Evolutionary conservation across 2,113 vertebrate genomes (phyloP).

Genomic region (Mormyrus lacerda): DNA sequence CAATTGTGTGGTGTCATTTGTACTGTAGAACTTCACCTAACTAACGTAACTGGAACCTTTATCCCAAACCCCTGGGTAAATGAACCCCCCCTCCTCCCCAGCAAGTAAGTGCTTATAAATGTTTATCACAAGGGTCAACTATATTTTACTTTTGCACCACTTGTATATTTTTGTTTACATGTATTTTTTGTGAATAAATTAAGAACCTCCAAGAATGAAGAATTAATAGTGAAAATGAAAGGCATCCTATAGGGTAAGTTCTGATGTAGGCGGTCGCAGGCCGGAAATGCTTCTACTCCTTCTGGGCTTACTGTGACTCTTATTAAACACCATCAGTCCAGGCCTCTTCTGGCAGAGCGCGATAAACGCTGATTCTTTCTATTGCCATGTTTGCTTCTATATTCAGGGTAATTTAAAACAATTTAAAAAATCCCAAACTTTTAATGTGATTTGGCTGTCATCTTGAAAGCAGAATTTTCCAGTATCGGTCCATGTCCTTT

Average conservation of each 20-base stretch:
- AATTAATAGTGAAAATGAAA: background rate
- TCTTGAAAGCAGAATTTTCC: background rate
- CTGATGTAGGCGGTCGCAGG: background rate
- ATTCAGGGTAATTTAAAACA: background rate
- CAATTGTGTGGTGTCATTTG: background rate
- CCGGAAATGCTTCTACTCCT: background rate
- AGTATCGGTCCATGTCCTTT: background rate
- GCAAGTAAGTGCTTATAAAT: background rate
- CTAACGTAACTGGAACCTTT: background rate
- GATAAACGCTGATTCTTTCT: background rate
- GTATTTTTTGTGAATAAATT: background rate
- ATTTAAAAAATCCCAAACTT: background rate
- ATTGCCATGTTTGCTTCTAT: background rate
- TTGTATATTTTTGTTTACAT: background rate
- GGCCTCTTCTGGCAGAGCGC: background rate
- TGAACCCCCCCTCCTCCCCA: background rate
- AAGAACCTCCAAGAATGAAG: background rate
- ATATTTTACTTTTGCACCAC: background rate
- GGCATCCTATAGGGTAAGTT: background rate
- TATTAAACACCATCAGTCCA: background rate
- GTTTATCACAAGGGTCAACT: background rate
- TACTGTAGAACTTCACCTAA: background rate
- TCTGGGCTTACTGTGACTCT: background rate
- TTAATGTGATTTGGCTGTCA: background rate
- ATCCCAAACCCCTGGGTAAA: background rate